These are phyloP conservation scores for Dicyrtoma fusca DNA, from an alignment of 2,888 invertebrate genomes.

Conservation along the genomic window DNA sequence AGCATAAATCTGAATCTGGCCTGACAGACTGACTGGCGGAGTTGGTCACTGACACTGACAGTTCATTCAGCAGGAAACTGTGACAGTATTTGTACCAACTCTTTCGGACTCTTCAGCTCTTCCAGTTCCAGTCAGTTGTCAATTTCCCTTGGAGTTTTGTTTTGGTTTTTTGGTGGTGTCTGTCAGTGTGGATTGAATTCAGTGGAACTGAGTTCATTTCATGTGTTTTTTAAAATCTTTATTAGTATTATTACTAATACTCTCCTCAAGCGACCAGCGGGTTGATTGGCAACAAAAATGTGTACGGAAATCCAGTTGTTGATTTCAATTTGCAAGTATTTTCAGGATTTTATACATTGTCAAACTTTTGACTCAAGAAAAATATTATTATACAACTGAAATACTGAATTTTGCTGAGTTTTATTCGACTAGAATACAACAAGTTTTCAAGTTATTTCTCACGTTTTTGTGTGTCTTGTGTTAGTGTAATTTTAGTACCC, in stretches of 20 bases:
- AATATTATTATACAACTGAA: constrained; percentile 18
- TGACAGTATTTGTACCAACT: neutral
- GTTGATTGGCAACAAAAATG: constrained; percentile 19
- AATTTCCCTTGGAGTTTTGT: neutral
- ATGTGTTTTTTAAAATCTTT: neutral
- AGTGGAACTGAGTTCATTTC: neutral
- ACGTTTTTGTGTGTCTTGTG: too few species aligned
- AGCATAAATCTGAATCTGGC: neutral
- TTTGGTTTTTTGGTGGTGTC: constrained; percentile 1
- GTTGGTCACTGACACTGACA: too few species aligned
- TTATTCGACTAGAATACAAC: too few species aligned
- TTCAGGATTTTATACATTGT: constrained; percentile 15
- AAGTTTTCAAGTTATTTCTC: too few species aligned
- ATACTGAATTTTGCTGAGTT: too few species aligned
- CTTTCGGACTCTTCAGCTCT: neutral
- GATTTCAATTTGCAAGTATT: constrained; percentile 5
- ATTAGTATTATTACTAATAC: too few species aligned
- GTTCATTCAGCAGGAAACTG: neutral
- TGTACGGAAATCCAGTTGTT: constrained; percentile 11
- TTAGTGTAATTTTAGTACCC: too few species aligned
- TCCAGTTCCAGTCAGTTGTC: neutral
- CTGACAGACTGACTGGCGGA: neutral
- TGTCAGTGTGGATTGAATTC: neutral
- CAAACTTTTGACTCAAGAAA: constrained; percentile 8
- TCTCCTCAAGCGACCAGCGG: neutral